A percentile compares a stretch with the other conserved stretches of the same genome.
phyloP scores from a whole-genome alignment of 2,888 invertebrate species.

The Agrochola lychnidis region DNA sequence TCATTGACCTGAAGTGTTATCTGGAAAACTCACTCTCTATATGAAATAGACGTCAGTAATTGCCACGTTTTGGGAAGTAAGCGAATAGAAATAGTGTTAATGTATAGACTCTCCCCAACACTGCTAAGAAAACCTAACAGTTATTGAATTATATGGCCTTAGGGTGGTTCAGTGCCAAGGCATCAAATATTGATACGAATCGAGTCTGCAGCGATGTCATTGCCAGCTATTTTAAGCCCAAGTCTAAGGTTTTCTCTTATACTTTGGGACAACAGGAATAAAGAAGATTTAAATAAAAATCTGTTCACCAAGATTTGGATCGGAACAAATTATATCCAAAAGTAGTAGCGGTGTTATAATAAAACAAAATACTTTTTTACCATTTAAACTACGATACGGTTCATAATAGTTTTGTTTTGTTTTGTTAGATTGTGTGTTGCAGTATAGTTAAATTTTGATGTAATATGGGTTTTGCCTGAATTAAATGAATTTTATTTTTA shows the following conservation, averaged over 20 bases:
- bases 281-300: constrained; percentile 14
- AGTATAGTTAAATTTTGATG: too few species aligned
- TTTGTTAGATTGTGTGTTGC: too few species aligned
- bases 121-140: constrained; percentile 3
- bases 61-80: background rate
- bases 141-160: constrained; percentile 4
- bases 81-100: background rate
- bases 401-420: too few species aligned
- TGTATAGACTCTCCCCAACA: background rate
- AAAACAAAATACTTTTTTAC: background rate
- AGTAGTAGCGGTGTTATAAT: background rate
- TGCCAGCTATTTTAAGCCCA: constrained; percentile 18
- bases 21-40: background rate
- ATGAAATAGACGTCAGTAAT: background rate
- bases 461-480: too few species aligned
- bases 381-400: background rate
- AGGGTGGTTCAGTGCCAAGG: background rate
- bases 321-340: background rate
- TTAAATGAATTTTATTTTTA: too few species aligned
- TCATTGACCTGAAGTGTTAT: too few species aligned
- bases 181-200: constrained; percentile 32
- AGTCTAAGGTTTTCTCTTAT: constrained; percentile 6
- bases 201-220: constrained; percentile 15
- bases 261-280: background rate
- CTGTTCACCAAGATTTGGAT: background rate